These are phyloP conservation scores for Mastacembelus armatus DNA, from an alignment of 2,797 vertebrate genomes.

Conservation along the genomic window DNA sequence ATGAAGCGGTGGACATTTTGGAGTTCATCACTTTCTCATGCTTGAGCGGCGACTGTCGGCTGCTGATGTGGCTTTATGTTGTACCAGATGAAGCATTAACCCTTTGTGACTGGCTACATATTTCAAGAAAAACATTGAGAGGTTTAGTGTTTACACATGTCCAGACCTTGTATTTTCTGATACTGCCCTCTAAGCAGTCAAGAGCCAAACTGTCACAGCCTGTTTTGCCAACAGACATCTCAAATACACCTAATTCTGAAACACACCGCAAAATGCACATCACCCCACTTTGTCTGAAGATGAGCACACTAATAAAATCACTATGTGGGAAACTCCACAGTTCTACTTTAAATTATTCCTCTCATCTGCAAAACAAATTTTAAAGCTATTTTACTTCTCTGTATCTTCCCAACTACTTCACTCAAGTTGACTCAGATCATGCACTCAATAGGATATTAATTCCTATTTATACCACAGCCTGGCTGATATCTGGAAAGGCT, in stretches of 20 bases:
- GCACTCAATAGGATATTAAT: slow-evolving; percentile 55
- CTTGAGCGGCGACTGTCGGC: slow-evolving; percentile 23
- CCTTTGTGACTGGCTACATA: neutral
- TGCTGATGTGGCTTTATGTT: slow-evolving; percentile 10
- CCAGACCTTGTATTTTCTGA: slow-evolving; percentile 28
- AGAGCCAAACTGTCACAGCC: slow-evolving; percentile 28
- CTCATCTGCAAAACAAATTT: slow-evolving; percentile 57
- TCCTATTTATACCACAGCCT: slow-evolving; percentile 53
- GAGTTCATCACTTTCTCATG: slow-evolving; percentile 48
- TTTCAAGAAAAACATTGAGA: slow-evolving; percentile 30
- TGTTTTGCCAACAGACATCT: slow-evolving; percentile 33
- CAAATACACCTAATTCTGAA: slow-evolving; percentile 28
- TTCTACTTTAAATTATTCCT: slow-evolving; percentile 43
- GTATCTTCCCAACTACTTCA: neutral
- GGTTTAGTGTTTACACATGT: slow-evolving; percentile 3
- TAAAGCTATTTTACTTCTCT: slow-evolving; percentile 17
- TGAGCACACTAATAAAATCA: slow-evolving; percentile 31
- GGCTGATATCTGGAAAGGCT: slow-evolving; percentile 53
- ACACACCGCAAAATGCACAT: slow-evolving; percentile 41
- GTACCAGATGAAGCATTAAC: slow-evolving; percentile 26
- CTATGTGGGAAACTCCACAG: slow-evolving; percentile 34
- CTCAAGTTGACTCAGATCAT: slow-evolving; percentile 43
- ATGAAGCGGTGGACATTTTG: slow-evolving; percentile 36
- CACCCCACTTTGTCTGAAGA: slow-evolving; percentile 8
- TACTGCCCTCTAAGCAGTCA: slow-evolving; percentile 23